Conservation (phyloP, 2,888 invertebrate species). For the Baronia brevicornis region DNA sequence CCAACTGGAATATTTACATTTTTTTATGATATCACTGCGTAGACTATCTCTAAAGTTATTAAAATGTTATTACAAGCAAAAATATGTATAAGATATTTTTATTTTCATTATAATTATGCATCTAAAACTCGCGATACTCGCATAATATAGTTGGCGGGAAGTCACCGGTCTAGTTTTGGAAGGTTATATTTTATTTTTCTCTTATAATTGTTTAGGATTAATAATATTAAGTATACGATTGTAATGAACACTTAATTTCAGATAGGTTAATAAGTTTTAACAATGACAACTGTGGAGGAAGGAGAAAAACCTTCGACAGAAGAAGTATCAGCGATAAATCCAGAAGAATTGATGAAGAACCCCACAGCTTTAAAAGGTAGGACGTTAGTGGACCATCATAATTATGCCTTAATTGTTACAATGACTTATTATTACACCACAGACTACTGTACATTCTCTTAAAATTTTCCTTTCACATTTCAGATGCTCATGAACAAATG, state of each 20-base stretch:
- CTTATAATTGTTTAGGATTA: constrained; percentile 17
- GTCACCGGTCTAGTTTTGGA: constrained; percentile 23
- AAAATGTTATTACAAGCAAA: not conserved
- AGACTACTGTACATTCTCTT: too few relatives aligned
- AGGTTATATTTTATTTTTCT: constrained; percentile 25
- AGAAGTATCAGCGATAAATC: constrained; percentile 64
- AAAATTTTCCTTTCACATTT: constrained; percentile 14
- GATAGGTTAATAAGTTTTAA: too few relatives aligned
- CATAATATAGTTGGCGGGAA: constrained; percentile 31
- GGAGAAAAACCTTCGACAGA: constrained; percentile 43
- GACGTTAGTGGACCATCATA: too few relatives aligned
- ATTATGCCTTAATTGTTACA: too few relatives aligned
- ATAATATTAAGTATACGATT: constrained; percentile 1
- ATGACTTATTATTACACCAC: too few relatives aligned
- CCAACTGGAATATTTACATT: not conserved
- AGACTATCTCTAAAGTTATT: not conserved
- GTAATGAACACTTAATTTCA: too few relatives aligned
- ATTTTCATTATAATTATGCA: too few relatives aligned
- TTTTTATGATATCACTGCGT: not conserved
- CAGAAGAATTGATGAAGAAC: constrained; percentile 79
- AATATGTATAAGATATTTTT: not conserved
- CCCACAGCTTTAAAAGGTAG: constrained; percentile 78
- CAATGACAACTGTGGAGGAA: constrained; percentile 60
- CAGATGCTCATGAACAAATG: constrained; percentile 86
- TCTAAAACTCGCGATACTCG: too few relatives aligned